phyloP scores from a whole-genome alignment of 2,797 vertebrate genomes.

The Eulemur albifrons region DNA sequence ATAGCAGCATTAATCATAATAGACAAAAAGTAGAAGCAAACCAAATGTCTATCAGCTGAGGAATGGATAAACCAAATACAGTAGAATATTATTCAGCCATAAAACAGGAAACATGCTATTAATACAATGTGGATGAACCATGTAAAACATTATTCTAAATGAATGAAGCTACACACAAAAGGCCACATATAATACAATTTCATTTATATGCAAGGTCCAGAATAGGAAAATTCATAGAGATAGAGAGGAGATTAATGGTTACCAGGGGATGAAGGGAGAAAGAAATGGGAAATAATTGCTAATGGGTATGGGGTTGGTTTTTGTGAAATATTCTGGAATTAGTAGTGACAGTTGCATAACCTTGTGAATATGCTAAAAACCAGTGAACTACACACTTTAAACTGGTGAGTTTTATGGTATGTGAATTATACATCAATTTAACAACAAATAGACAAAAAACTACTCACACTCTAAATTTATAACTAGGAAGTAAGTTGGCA shows the following conservation, averaged over 20 bases:
- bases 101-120: not conserved
- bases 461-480: not conserved
- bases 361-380: not conserved
- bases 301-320: not conserved
- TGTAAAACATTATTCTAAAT: not conserved
- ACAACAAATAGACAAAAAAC: not conserved
- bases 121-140: not conserved
- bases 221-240: not conserved
- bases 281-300: not conserved
- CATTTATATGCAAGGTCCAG: not conserved
- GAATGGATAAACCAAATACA: not conserved
- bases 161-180: not conserved
- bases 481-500: not conserved
- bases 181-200: not conserved
- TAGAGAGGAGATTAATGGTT: not conserved
- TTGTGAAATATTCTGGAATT: not conserved
- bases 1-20: not conserved
- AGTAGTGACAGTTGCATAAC: not conserved
- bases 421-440: not conserved
- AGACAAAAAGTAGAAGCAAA: not conserved
- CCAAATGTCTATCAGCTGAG: not conserved
- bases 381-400: not conserved
- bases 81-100: not conserved
- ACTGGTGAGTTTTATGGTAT: not conserved
- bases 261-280: not conserved